phyloP scores from a whole-genome alignment of 2,113 vertebrate species.

The Phoenicopterus ruber region DNA sequence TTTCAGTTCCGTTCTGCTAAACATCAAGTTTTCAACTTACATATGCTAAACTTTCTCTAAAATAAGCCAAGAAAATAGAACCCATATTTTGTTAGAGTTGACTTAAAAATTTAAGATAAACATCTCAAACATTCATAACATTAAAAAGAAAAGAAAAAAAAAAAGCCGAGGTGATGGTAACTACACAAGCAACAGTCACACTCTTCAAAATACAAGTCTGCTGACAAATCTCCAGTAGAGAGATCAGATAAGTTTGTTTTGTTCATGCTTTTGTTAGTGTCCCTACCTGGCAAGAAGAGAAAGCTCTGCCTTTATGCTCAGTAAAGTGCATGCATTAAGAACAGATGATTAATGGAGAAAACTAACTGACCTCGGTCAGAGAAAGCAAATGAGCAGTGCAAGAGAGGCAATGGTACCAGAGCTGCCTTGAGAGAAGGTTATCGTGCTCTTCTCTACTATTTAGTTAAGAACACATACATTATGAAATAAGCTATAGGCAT shows the following conservation, averaged over 20 bases:
- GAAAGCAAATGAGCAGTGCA: neutral
- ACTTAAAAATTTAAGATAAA: neutral
- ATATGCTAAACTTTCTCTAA: neutral
- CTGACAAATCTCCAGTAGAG: neutral
- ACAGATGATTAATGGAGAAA: neutral
- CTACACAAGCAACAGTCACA: neutral
- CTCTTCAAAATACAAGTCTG: neutral
- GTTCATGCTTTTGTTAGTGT: neutral
- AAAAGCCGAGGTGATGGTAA: neutral
- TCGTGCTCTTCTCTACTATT: neutral
- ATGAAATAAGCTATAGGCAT: neutral
- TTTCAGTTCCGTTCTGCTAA: neutral
- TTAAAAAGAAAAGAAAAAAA: neutral
- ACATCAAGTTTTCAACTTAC: neutral
- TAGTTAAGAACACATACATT: neutral
- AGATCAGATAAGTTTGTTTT: neutral
- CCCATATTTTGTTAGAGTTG: neutral
- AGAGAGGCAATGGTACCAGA: neutral
- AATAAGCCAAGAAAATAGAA: neutral
- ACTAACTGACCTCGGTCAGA: neutral
- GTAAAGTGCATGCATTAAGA: neutral
- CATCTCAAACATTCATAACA: neutral
- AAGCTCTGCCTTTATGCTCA: neutral
- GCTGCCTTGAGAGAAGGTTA: neutral
- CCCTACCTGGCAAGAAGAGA: neutral